phyloP scores from a whole-genome alignment of 2,888 invertebrate species.

The Mythimna lalbum region DNA sequence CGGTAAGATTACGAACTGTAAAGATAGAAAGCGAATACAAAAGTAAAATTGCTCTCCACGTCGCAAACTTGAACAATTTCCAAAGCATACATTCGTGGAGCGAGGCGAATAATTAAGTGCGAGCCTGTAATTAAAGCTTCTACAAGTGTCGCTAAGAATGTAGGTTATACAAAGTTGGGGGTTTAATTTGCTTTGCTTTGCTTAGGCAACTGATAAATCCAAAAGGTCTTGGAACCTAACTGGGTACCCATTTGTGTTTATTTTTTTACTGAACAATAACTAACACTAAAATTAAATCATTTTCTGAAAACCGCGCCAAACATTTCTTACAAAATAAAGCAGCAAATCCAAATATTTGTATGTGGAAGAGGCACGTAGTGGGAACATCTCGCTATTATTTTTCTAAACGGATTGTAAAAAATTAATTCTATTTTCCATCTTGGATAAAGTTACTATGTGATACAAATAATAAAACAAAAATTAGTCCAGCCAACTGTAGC shows the following conservation, averaged over 20 bases:
- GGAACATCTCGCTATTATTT: no score
- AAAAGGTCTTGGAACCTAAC: neutral
- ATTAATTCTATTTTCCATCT: no score
- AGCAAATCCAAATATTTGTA: no score
- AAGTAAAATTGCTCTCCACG: constrained; percentile 45
- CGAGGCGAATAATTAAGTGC: constrained; percentile 65
- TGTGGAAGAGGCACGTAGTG: no score
- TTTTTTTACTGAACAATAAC: no score
- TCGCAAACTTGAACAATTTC: constrained; percentile 47
- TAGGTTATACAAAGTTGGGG: constrained; percentile 35
- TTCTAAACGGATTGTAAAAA: no score
- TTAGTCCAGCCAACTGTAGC: no score
- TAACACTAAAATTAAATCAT: no score
- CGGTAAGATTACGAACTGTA: neutral
- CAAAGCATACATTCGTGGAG: constrained; percentile 48
- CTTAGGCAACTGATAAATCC: constrained; percentile 44
- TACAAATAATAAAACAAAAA: no score
- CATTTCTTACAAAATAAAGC: no score
- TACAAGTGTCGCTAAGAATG: constrained; percentile 43
- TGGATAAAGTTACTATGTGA: no score
- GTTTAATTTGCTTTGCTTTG: constrained; percentile 35
- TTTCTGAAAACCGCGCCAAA: no score
- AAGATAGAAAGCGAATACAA: constrained; percentile 31
- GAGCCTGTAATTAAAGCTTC: constrained; percentile 65
- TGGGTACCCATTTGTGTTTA: neutral